Conservation (phyloP, 1,140 invertebrate species). For the Scaptomyza montana region DNA sequence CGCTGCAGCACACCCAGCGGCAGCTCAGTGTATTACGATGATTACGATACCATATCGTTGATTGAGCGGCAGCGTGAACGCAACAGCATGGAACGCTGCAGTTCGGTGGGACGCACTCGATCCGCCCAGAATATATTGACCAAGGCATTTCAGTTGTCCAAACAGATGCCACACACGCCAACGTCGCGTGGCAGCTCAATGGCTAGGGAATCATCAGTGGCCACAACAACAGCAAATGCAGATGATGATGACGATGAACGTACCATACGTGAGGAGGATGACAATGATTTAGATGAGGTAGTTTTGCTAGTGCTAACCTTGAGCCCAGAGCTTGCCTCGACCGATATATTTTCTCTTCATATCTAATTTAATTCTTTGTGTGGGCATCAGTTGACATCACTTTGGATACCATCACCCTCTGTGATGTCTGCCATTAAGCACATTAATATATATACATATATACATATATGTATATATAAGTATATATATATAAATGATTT, state of each 20-base stretch:
- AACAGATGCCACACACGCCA: constrained; percentile 84
- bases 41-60: constrained; percentile 78
- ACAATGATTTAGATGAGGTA: constrained; percentile 73
- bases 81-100: constrained; percentile 75
- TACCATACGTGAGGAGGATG: constrained; percentile 80
- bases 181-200: constrained; percentile 80
- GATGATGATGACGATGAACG: constrained; percentile 76
- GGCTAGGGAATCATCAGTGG: constrained; percentile 84
- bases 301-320: constrained; percentile 35
- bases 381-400: constrained; percentile 49
- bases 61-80: constrained; percentile 78
- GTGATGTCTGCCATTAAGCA: constrained; percentile 3
- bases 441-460: background rate
- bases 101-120: constrained; percentile 86
- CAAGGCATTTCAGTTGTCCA: constrained; percentile 90
- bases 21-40: constrained; percentile 63
- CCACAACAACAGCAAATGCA: constrained; percentile 28
- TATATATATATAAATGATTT: constrained; percentile 17
- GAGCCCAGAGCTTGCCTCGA: constrained; percentile 32
- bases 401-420: constrained; percentile 6
- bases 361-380: constrained; percentile 18
- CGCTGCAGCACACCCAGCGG: constrained; percentile 71
- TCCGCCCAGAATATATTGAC: constrained; percentile 92
- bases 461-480: background rate
- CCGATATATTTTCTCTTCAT: constrained; percentile 2